These are phyloP conservation scores for Aphyosemion australe DNA, from an alignment of 2,113 vertebrate genomes.

Conservation along the genomic window DNA sequence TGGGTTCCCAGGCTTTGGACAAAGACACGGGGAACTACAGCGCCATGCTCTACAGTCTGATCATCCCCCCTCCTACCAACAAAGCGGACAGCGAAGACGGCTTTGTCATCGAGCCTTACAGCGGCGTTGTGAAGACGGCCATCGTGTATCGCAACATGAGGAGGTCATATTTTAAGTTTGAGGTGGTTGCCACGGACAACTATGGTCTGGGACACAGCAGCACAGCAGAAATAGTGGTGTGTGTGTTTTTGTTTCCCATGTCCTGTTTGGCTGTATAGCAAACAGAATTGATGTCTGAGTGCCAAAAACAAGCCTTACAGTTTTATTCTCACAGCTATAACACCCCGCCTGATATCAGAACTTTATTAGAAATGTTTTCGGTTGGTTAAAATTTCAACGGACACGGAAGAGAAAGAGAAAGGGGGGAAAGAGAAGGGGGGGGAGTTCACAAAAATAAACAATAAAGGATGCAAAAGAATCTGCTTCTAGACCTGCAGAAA, in stretches of 20 bases:
- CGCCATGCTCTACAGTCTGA: conserved; percentile 88
- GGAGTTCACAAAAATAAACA: too few species aligned
- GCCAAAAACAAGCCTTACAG: too few species aligned
- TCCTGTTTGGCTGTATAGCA: too few species aligned
- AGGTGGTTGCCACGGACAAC: conserved; percentile 93
- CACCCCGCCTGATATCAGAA: too few species aligned
- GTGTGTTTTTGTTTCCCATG: conserved; percentile 51
- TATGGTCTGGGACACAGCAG: conserved; percentile 92
- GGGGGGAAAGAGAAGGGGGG: too few species aligned
- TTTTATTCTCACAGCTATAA: too few species aligned
- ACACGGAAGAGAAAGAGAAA: too few species aligned
- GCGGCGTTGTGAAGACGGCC: conserved; percentile 92
- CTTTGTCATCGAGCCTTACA: conserved; percentile 92
- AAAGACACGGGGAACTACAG: conserved; percentile 97
- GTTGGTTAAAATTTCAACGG: too few species aligned
- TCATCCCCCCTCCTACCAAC: conserved; percentile 85
- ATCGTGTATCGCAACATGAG: conserved; percentile 98
- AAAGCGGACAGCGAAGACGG: conserved; percentile 91
- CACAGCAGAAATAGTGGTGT: conserved; percentile 92
- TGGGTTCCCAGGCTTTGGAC: conserved; percentile 84
- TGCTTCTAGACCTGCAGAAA: too few species aligned
- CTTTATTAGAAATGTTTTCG: too few species aligned
- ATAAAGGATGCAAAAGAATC: too few species aligned
- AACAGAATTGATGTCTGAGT: too few species aligned
- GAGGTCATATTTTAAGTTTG: conserved; percentile 94